phyloP scores from a whole-genome alignment of 2,888 invertebrate species.

The Cecidostiba fungosa region DNA sequence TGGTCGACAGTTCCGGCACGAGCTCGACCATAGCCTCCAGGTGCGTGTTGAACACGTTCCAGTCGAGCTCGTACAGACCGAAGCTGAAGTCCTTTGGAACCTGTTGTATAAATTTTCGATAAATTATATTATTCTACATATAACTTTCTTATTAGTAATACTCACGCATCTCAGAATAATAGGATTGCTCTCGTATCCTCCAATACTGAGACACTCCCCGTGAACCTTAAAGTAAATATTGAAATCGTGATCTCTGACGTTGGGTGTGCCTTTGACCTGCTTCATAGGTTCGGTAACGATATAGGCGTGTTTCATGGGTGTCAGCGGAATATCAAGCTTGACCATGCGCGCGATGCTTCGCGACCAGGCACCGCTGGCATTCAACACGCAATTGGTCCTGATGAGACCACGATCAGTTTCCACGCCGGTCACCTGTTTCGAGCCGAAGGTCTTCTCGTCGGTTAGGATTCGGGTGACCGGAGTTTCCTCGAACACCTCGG shows the following conservation, averaged over 20 bases:
- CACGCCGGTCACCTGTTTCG: conserved; percentile 88
- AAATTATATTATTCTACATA: too few relatives aligned
- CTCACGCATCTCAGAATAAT: conserved; percentile 88
- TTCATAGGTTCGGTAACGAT: conserved; percentile 90
- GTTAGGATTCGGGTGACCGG: conserved; percentile 87
- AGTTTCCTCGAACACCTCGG: conserved; percentile 88
- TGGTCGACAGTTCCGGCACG: conserved; percentile 87
- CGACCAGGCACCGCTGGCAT: conserved; percentile 93
- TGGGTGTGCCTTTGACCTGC: conserved; percentile 88
- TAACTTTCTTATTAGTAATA: too few relatives aligned
- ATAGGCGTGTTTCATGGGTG: conserved; percentile 94
- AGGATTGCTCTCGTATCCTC: conserved; percentile 94
- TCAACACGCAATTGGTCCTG: conserved; percentile 89
- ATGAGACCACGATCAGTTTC: conserved; percentile 89
- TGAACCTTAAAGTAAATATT: conserved; percentile 91
- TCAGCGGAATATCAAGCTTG: conserved; percentile 87
- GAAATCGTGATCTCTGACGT: conserved; percentile 92
- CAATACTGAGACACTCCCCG: conserved; percentile 91
- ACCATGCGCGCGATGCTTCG: conserved; percentile 87
- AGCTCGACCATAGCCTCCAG: conserved; percentile 87
- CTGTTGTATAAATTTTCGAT: conserved; percentile 75
- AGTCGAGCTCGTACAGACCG: conserved; percentile 92
- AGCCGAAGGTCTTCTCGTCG: conserved; percentile 84
- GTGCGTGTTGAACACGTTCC: conserved; percentile 91
- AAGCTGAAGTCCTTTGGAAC: conserved; percentile 90